Evolutionary conservation across 2,797 vertebrate genomes (phyloP).

Genomic region (Erpetoichthys calabaricus): DNA sequence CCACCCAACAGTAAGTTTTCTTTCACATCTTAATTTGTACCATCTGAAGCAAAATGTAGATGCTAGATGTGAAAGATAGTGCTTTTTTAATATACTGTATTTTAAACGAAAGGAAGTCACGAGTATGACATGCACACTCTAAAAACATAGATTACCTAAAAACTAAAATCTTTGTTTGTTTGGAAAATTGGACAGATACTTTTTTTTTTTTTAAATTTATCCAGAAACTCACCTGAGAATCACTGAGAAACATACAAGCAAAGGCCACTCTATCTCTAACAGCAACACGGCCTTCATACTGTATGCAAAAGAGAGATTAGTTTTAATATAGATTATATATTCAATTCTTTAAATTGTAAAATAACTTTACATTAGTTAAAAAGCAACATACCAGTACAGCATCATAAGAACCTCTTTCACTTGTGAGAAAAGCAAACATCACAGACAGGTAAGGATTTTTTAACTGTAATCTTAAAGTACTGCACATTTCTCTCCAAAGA

Average conservation of each 20-base stretch:
- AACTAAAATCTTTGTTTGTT: no score
- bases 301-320: conserved; percentile 20
- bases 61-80: no score
- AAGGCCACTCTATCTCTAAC: conserved; percentile 92
- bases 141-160: no score
- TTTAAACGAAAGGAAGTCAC: no score
- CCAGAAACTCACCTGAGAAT: conserved; percentile 64
- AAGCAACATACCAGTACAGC: conserved; percentile 73
- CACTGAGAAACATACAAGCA: conserved; percentile 89
- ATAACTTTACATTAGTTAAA: conserved; percentile 7
- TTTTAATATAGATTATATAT: not conserved
- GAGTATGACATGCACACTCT: no score
- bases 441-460: conserved; percentile 88
- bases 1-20: no score
- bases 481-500: conserved; percentile 97
- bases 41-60: no score
- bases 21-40: no score
- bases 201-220: no score
- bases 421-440: conserved; percentile 97
- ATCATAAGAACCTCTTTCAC: conserved; percentile 81
- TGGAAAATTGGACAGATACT: no score
- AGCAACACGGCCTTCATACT: conserved; percentile 85
- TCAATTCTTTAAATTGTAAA: not conserved
- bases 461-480: conserved; percentile 77
- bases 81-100: no score